Evolutionary conservation across 2,113 vertebrate genomes (phyloP), one percentile per base, ranked within the genome.

Genomic region (Kobus ellipsiprymnus): DNA sequence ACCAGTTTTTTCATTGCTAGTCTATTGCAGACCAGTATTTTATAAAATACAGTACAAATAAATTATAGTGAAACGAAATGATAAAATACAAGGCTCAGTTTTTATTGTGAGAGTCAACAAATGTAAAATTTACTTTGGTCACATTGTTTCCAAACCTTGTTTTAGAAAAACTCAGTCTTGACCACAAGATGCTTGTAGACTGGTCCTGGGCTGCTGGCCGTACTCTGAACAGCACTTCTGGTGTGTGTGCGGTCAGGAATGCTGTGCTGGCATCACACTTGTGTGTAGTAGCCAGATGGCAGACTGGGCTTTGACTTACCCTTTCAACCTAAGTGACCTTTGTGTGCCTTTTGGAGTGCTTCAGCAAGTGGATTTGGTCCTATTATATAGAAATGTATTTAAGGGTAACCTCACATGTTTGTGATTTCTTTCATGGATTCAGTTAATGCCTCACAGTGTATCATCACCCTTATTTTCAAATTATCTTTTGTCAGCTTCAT

Each of bases 71-170:
- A 67, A 87, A 77, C 50, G 3, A 83, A 92, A 90, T 81, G 30
- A 23, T 59, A 36, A 78, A 93, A 36, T 7, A 5, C 5, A 62
- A n/a, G 57, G 44, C 13, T 33, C 29, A 87, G 2, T 67, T 93
- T 88, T 94, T 94, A 83, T 88, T 89, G 48, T 87, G 95, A 90
- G 55, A 77, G 40, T 93, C 33, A 96, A 16, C 62, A 91, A 95
- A 93, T 23, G 77, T 50, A 87, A 71, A 95, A 82, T 92, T 81
- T 33, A 64, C 16, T 94, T 85, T 91, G 60, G n/a, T 95, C 85
- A 91, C 50, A 62, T 87, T 95, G 33, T 64, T 83, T 95, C 27
- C 80, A 59, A 87, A 81, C 9, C 48, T 50, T 52, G 33, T 59
- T 91, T 93, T 36, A 30, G 91, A 50, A 86, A 55, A 6, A 50